Conservation (phyloP, 2,797 vertebrate species). For the Margarornis squamiger region DNA sequence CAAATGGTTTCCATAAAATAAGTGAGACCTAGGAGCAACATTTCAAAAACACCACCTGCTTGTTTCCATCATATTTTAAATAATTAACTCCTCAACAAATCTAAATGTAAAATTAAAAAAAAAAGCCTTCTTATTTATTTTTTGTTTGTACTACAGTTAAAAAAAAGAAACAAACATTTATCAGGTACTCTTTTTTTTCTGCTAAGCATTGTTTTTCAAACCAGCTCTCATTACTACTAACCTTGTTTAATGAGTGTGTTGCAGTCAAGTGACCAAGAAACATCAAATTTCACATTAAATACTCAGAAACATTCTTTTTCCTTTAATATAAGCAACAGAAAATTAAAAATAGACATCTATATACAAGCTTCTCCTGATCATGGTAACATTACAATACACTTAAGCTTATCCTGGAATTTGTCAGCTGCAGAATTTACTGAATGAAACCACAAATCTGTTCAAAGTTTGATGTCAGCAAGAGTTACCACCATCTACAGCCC, state of each 20-base stretch:
- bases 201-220: neutral
- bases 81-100: neutral
- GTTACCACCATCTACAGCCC: neutral
- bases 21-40: neutral
- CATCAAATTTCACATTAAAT: neutral
- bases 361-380: neutral
- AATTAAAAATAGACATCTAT: neutral
- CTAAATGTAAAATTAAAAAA: neutral
- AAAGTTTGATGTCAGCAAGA: neutral
- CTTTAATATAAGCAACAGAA: neutral
- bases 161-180: neutral
- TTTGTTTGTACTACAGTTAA: neutral
- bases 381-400: neutral
- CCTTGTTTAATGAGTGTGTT: neutral
- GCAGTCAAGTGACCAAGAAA: neutral
- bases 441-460: neutral
- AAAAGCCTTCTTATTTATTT: neutral
- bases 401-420: neutral
- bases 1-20: neutral
- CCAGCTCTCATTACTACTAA: neutral
- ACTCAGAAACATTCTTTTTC: neutral
- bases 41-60: conserved; percentile 29
- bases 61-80: conserved; percentile 1
- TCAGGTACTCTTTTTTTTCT: neutral
- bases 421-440: neutral